Evolutionary conservation across 2,113 vertebrate species (phyloP).

Genomic region (Sinosuthora webbiana): DNA sequence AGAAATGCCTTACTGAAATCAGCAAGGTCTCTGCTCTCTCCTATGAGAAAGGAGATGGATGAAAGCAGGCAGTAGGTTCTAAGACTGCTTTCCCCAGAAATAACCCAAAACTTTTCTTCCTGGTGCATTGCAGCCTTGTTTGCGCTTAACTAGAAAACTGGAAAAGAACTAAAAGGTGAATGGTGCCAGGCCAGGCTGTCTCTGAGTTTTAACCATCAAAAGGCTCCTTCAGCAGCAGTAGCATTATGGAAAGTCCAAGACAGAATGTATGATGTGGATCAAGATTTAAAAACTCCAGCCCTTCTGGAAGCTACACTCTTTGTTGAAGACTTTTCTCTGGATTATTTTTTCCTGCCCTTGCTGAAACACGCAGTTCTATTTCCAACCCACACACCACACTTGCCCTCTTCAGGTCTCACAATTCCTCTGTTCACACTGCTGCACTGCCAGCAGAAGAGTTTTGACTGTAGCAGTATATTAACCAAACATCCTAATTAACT

Average conservation of each 20-base stretch:
- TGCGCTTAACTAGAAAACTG: background rate
- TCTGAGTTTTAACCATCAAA: background rate
- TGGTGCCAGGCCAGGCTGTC: background rate
- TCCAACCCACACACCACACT: background rate
- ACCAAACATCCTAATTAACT: constrained; percentile 11
- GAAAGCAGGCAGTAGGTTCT: background rate
- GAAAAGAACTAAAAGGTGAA: background rate
- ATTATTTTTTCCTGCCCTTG: background rate
- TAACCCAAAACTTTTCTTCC: background rate
- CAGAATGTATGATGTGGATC: background rate
- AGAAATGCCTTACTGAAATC: background rate
- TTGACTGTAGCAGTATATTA: background rate
- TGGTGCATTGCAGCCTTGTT: background rate
- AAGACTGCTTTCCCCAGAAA: background rate
- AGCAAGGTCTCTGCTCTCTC: background rate
- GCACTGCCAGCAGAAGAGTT: background rate
- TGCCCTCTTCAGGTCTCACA: background rate
- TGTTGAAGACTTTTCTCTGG: background rate
- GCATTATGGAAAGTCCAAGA: background rate
- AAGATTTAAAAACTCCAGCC: background rate
- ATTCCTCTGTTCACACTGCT: background rate
- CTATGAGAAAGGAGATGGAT: background rate
- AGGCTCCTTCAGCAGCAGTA: background rate
- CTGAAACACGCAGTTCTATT: background rate
- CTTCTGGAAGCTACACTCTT: background rate